phyloP scores from a whole-genome alignment of 2,797 vertebrate genomes.

The Sebastes steindachneri region DNA sequence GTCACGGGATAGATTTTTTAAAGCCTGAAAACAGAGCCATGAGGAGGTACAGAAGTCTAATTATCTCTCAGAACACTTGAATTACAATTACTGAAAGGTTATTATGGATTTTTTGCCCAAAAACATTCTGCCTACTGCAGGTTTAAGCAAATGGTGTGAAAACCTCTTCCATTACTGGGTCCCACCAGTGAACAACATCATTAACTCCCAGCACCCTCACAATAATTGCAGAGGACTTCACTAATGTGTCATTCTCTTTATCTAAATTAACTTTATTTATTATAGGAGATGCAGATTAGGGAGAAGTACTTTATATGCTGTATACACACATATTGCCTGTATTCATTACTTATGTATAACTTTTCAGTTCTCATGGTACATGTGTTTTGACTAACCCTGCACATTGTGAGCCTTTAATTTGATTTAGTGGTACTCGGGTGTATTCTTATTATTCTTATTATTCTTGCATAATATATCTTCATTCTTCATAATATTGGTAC shows the following conservation, averaged over 20 bases:
- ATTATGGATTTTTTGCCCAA: too few relatives aligned
- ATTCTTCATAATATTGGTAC: neutral
- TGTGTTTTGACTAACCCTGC: neutral
- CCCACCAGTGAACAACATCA: neutral
- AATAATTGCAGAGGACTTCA: neutral
- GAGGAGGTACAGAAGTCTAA: too few relatives aligned
- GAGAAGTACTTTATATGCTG: neutral
- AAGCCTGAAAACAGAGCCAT: too few relatives aligned
- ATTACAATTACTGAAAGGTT: too few relatives aligned
- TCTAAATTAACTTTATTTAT: neutral
- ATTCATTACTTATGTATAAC: neutral
- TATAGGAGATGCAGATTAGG: neutral
- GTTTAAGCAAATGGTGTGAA: neutral
- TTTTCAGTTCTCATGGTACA: neutral
- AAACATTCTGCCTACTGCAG: too few relatives aligned
- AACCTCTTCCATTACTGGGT: neutral
- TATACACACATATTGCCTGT: neutral
- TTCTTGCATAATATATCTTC: neutral
- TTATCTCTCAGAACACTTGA: too few relatives aligned
- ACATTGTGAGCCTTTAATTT: neutral
- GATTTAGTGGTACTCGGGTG: neutral
- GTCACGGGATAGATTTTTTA: too few relatives aligned
- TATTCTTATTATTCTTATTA: neutral
- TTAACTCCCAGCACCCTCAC: neutral
- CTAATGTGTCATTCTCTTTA: neutral